Percentiles rank a stretch among this genome's conserved stretches.
phyloP scores from a whole-genome alignment of 1,140 invertebrate species.

The Diploscapter pachys region DNA sequence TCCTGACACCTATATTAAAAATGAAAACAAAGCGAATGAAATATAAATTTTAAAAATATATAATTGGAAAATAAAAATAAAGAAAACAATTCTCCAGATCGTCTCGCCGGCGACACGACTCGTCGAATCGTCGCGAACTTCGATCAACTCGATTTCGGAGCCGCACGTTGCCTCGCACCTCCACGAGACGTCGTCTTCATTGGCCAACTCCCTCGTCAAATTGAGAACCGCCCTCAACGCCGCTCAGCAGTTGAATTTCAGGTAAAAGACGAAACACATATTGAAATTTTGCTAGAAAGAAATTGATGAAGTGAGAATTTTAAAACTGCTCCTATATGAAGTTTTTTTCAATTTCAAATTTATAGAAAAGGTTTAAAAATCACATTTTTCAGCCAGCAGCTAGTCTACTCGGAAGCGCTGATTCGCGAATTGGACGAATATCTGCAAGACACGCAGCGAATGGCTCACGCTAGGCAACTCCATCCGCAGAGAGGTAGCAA shows the following conservation, averaged over 20 bases:
- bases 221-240: constrained; percentile 76
- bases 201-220: constrained; percentile 74
- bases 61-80: too few species aligned
- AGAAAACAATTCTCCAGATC: not conserved
- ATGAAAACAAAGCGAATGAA: too few species aligned
- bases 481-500: constrained; percentile 63
- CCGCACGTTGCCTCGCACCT: constrained; percentile 68
- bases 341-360: too few species aligned
- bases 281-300: too few species aligned
- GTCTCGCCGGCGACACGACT: constrained; percentile 68
- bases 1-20: too few species aligned
- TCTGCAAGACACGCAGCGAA: constrained; percentile 74
- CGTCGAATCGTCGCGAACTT: constrained; percentile 72
- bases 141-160: constrained; percentile 80
- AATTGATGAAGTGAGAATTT: too few species aligned
- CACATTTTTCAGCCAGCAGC: constrained; percentile 68
- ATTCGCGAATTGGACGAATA: constrained; percentile 77
- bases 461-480: constrained; percentile 72
- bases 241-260: constrained; percentile 78
- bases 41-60: too few species aligned
- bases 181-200: constrained; percentile 71
- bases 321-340: too few species aligned
- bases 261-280: too few species aligned
- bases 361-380: too few species aligned
- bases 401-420: constrained; percentile 62